These are phyloP conservation scores for Sebastes itinus DNA, from an alignment of 2,797 vertebrate genomes.

Conservation along the genomic window DNA sequence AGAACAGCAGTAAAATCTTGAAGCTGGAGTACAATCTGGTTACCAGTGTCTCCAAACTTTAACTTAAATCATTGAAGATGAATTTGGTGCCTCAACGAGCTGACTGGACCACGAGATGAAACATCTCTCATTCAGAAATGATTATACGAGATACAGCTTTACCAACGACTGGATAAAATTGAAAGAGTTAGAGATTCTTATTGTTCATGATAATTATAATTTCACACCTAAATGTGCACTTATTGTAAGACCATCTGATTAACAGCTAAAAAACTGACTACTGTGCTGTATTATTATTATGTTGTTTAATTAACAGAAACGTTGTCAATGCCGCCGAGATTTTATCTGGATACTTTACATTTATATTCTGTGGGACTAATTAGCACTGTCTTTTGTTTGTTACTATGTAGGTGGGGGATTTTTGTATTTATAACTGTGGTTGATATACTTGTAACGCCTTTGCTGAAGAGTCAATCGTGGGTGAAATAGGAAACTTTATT, in stretches of 20 bases:
- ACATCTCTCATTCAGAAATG: background rate
- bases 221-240: background rate
- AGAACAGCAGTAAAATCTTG: background rate
- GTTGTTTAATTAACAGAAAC: conserved; percentile 7
- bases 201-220: background rate
- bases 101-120: background rate
- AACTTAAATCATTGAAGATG: background rate
- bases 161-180: background rate
- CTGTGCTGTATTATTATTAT: background rate
- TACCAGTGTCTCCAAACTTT: background rate
- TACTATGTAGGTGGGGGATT: background rate
- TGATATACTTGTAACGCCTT: background rate
- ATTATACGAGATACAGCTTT: background rate
- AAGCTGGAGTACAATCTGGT: background rate
- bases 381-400: background rate
- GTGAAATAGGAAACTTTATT: background rate
- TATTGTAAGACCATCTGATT: background rate
- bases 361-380: conserved; percentile 6
- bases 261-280: background rate
- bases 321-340: background rate
- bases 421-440: background rate
- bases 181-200: background rate
- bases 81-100: background rate
- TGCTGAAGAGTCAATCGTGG: background rate
- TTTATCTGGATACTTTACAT: background rate